phyloP scores from a whole-genome alignment of 2,888 invertebrate genomes.

The Bellardia pandia region DNA sequence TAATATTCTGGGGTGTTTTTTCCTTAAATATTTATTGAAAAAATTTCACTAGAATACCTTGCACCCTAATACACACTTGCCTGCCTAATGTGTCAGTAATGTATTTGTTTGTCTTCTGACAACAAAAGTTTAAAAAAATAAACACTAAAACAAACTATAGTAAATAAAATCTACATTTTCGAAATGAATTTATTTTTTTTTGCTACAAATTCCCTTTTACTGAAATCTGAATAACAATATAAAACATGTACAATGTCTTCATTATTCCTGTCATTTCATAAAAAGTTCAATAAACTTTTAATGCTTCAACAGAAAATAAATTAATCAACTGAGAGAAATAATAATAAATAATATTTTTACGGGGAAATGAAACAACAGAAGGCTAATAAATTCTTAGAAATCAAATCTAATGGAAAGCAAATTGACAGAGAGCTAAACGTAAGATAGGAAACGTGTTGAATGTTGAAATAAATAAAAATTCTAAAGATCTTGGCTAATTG shows the following conservation, averaged over 20 bases:
- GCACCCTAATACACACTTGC: neutral
- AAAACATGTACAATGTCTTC: neutral
- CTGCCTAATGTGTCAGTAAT: conserved; percentile 18
- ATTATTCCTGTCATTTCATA: conserved; percentile 7
- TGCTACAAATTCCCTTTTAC: neutral
- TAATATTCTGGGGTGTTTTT: too few species aligned
- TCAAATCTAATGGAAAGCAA: neutral
- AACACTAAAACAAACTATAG: neutral
- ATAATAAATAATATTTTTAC: neutral
- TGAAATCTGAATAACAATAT: neutral
- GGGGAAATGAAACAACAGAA: neutral
- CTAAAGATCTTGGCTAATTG: too few species aligned
- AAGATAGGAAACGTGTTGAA: too few species aligned
- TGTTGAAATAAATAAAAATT: too few species aligned
- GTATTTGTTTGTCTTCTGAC: conserved; percentile 23
- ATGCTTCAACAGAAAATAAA: neutral
- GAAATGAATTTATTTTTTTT: neutral
- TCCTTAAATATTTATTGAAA: too few species aligned
- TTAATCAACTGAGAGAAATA: neutral
- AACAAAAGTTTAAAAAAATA: conserved; percentile 28
- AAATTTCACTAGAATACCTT: neutral
- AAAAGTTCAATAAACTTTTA: conserved; percentile 50
- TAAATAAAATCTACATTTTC: conserved; percentile 13
- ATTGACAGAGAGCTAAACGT: too few species aligned
- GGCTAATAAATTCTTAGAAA: neutral